Percentiles rank a stretch among this genome's conserved stretches.
These are phyloP conservation scores for Cydia pomonella DNA, from an alignment of 1,140 invertebrate species.

Conservation along the genomic window DNA sequence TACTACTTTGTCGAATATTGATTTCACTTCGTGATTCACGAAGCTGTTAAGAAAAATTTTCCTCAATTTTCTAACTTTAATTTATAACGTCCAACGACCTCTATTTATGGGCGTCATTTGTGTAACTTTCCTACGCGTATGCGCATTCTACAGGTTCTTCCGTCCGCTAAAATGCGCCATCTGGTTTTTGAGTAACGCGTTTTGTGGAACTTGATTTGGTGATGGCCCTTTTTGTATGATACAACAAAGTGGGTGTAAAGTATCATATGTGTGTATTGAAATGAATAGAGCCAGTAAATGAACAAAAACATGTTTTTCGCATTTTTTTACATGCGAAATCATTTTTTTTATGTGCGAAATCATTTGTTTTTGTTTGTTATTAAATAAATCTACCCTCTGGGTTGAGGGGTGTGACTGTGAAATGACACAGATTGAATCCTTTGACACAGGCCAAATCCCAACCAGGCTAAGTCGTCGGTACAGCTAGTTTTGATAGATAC, in stretches of 20 bases:
- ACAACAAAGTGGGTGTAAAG: background rate
- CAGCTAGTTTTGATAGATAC: no score
- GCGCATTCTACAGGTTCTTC: constrained; percentile 29
- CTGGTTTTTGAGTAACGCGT: constrained; percentile 1
- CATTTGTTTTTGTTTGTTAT: no score
- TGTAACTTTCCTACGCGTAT: constrained; percentile 34
- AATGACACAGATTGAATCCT: no score
- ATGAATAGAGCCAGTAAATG: no score
- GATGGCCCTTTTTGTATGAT: background rate
- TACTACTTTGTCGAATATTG: background rate
- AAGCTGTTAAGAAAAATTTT: background rate
- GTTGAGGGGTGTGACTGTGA: no score
- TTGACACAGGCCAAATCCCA: no score
- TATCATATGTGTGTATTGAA: no score
- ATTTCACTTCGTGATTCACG: background rate
- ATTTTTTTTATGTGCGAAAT: no score
- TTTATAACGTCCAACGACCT: constrained; percentile 15
- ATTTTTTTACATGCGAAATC: no score
- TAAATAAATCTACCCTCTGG: no score
- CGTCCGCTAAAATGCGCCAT: constrained; percentile 26
- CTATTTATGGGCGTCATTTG: constrained; percentile 37
- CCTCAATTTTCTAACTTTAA: background rate
- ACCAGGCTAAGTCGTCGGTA: no score
- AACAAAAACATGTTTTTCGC: no score
- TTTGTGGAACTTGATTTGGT: background rate